Conservation (phyloP, 2,797 vertebrate species). For the Philypnodon macrostomus region DNA sequence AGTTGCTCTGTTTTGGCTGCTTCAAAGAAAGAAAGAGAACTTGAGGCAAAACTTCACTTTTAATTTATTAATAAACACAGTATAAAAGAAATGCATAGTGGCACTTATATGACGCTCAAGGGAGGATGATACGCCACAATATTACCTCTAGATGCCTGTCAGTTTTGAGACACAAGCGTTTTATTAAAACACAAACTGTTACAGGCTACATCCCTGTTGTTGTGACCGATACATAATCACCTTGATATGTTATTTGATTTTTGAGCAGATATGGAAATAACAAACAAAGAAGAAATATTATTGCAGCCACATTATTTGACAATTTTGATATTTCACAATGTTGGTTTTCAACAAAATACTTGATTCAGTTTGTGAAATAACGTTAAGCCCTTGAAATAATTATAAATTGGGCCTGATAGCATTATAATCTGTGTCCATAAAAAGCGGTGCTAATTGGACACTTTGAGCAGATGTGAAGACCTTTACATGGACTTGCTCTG, state of each 20-base stretch:
- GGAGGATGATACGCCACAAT: slow-evolving; percentile 26
- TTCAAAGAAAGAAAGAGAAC: slow-evolving; percentile 5
- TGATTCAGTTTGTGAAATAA: too few relatives aligned
- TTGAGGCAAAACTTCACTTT: slow-evolving; percentile 23
- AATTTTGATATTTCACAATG: too few relatives aligned
- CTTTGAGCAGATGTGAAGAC: slow-evolving; percentile 54
- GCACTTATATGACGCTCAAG: slow-evolving; percentile 38
- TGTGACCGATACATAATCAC: slow-evolving; percentile 25
- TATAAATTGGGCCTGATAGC: slow-evolving; percentile 43
- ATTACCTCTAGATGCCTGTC: slow-evolving; percentile 23
- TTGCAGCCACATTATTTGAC: too few relatives aligned
- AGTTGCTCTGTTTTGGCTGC: slow-evolving; percentile 3
- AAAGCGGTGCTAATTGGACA: slow-evolving; percentile 64
- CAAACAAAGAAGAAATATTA: too few relatives aligned
- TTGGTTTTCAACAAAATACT: too few relatives aligned
- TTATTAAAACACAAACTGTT: slow-evolving; percentile 35
- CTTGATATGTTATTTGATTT: too few relatives aligned
- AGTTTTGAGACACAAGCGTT: slow-evolving; percentile 19
- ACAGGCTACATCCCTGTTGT: not conserved
- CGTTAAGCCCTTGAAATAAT: slow-evolving; percentile 26
- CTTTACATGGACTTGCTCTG: slow-evolving; percentile 24
- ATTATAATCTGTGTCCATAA: slow-evolving; percentile 36
- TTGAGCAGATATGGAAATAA: too few relatives aligned
- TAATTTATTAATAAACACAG: slow-evolving; percentile 14
- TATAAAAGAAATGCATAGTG: slow-evolving; percentile 29